Evolutionary conservation across 2,888 invertebrate genomes (phyloP).

Genomic region (Lomographa bimaculata): DNA sequence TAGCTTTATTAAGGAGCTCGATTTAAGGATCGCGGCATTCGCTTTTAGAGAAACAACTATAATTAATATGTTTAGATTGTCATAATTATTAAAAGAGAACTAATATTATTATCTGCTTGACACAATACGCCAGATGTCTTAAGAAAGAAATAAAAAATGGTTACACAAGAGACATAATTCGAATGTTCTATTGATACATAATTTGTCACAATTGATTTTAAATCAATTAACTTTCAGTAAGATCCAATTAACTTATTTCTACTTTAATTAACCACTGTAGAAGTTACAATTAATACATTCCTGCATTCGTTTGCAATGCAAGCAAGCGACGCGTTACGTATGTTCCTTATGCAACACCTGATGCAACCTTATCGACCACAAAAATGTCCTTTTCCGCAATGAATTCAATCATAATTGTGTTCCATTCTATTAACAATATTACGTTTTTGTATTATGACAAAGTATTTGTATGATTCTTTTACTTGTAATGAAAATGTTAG

Average conservation of each 20-base stretch:
- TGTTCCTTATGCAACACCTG: constrained; percentile 16
- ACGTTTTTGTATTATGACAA: background rate
- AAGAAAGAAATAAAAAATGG: no score
- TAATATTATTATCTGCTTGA: no score
- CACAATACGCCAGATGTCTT: no score
- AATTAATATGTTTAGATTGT: no score
- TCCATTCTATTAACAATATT: background rate
- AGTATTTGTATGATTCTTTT: no score
- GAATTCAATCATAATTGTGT: background rate
- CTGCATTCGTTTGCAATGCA: constrained; percentile 39
- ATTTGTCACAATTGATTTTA: no score
- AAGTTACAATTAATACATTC: constrained; percentile 27
- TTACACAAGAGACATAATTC: no score
- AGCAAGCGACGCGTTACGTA: constrained; percentile 28
- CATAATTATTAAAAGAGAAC: no score
- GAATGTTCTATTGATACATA: no score
- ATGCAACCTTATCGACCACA: constrained; percentile 18
- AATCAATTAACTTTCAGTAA: no score
- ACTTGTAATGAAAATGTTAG: constrained; percentile 1
- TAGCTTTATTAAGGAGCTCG: constrained; percentile 7
- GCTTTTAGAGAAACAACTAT: constrained; percentile 1
- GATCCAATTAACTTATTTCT: no score
- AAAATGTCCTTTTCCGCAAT: constrained; percentile 6
- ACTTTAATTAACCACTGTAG: constrained; percentile 8
- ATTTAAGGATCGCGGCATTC: background rate